Evolutionary conservation across 2,113 vertebrate genomes (phyloP).

Genomic region (Candoia aspera): DNA sequence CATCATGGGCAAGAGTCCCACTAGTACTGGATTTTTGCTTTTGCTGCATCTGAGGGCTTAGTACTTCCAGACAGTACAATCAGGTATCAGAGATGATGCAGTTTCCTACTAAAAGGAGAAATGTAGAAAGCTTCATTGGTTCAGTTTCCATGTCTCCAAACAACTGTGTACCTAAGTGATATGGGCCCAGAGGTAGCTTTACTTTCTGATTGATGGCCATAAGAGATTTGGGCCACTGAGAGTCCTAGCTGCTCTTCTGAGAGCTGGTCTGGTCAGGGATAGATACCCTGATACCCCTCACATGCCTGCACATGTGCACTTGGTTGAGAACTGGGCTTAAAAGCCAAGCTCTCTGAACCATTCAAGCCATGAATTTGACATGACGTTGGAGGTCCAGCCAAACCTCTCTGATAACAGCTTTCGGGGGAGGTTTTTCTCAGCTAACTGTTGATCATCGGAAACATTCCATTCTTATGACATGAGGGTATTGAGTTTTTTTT

Average conservation of each 20-base stretch:
- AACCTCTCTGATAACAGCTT: conserved; percentile 25
- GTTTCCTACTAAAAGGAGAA: not conserved
- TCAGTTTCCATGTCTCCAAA: not conserved
- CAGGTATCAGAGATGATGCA: not conserved
- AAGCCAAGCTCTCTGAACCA: not conserved
- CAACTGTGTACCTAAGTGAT: not conserved
- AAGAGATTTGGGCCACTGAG: not conserved
- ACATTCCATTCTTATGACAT: conserved; percentile 42
- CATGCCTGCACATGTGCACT: not conserved
- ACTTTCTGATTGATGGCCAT: not conserved
- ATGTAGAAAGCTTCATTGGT: not conserved
- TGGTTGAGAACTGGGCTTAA: not conserved
- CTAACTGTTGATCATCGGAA: conserved; percentile 22
- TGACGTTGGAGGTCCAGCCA: conserved; percentile 6
- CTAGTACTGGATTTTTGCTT: not conserved
- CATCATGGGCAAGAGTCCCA: too few species aligned
- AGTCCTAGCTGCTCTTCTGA: not conserved
- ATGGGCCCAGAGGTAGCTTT: not conserved
- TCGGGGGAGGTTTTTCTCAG: not conserved
- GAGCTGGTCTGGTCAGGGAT: not conserved
- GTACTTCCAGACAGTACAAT: not conserved
- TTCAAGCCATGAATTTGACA: conserved; percentile 1
- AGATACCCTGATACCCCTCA: not conserved
- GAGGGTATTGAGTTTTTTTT: not conserved
- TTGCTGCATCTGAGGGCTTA: not conserved